These are phyloP conservation scores for Stenoptilia bipunctidactyla DNA, from an alignment of 2,888 invertebrate genomes.

Conservation along the genomic window DNA sequence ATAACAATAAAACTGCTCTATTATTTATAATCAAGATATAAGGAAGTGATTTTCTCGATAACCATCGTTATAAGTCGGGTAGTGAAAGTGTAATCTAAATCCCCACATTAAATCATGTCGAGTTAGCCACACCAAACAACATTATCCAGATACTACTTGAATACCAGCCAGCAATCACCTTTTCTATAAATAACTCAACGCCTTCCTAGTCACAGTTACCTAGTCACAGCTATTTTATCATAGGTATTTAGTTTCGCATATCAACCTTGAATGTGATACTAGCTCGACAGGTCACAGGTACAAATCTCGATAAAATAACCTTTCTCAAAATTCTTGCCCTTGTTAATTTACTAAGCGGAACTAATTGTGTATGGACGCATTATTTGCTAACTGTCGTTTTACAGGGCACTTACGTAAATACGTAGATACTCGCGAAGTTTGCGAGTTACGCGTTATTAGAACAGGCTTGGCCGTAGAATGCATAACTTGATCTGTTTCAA, in stretches of 20 bases:
- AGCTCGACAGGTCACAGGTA: conserved; percentile 33
- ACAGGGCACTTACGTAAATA: conserved; percentile 39
- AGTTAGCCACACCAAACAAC: background rate
- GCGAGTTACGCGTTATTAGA: conserved; percentile 5
- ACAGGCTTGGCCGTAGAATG: conserved; percentile 29
- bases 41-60: background rate
- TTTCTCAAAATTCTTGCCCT: conserved; percentile 28
- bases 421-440: conserved; percentile 22
- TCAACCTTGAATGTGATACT: conserved; percentile 49
- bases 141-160: background rate
- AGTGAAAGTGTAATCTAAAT: background rate
- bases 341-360: conserved; percentile 53
- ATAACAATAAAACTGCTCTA: too few species aligned
- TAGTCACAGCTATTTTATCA: too few species aligned
- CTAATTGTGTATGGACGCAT: conserved; percentile 31
- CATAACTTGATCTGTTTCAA: conserved; percentile 39
- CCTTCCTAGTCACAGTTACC: too few species aligned
- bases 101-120: background rate
- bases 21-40: background rate
- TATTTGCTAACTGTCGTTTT: conserved; percentile 21
- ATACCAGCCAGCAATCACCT: too few species aligned
- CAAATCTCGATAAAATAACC: conserved; percentile 3
- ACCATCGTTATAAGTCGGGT: background rate
- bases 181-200: too few species aligned
- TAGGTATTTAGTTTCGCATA: conserved; percentile 34